phyloP scores from a whole-genome alignment of 2,797 vertebrate genomes.

The Notamacropus eugenii region DNA sequence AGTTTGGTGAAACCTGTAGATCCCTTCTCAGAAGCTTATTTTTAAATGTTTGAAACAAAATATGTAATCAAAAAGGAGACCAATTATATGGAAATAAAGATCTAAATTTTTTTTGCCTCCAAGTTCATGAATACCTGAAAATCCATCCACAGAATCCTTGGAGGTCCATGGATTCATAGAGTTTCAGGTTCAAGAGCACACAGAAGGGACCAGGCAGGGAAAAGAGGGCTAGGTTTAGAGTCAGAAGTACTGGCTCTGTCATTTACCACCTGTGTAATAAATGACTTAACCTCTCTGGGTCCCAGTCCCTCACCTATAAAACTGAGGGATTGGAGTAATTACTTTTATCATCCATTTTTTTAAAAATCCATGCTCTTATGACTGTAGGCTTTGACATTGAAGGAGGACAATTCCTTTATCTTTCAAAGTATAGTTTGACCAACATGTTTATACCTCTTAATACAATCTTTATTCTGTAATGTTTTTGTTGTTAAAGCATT shows the following conservation, averaged over 20 bases:
- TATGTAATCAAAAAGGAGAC: neutral
- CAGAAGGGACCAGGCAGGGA: too few species aligned
- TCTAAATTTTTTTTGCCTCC: neutral
- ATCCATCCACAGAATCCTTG: too few species aligned
- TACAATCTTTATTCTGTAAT: neutral
- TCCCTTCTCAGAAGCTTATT: neutral
- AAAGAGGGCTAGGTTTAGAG: too few species aligned
- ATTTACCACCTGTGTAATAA: neutral
- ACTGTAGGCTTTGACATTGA: neutral
- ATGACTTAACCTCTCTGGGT: neutral
- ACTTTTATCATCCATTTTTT: neutral
- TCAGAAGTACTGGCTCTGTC: too few species aligned
- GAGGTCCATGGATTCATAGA: too few species aligned
- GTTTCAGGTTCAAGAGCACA: too few species aligned
- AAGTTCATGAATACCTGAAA: neutral
- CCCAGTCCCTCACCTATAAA: too few species aligned
- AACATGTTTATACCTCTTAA: neutral
- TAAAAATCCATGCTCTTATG: neutral
- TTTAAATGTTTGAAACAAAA: neutral
- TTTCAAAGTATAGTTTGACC: neutral
- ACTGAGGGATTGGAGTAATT: too few species aligned
- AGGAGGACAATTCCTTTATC: neutral
- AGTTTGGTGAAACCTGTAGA: neutral
- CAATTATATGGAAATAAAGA: neutral
- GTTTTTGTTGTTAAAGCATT: too few species aligned